Conservation (phyloP, 2,797 vertebrate genomes). For the Spizella passerina region DNA sequence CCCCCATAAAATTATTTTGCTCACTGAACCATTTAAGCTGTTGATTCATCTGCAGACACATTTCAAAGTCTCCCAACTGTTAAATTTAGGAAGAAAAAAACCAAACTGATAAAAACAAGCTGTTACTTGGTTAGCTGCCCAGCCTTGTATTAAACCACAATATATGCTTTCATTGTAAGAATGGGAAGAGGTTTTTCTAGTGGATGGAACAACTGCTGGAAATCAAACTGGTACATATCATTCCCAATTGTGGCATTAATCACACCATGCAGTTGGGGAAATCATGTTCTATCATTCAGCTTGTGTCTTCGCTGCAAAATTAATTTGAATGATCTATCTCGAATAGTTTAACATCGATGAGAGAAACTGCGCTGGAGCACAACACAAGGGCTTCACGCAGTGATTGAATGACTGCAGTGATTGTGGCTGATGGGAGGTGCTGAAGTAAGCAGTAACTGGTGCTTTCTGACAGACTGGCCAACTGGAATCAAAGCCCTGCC, state of each 20-base stretch:
- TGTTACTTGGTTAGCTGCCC: slow-evolving; percentile 17
- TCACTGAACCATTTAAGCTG: slow-evolving; percentile 18
- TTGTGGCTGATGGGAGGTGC: neutral
- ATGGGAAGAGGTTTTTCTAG: neutral
- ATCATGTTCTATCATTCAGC: neutral
- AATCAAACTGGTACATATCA: neutral
- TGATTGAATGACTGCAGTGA: neutral
- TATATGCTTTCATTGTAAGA: neutral
- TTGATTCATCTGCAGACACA: slow-evolving; percentile 17
- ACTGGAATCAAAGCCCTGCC: neutral
- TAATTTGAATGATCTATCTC: neutral
- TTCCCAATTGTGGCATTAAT: neutral
- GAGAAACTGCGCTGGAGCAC: neutral
- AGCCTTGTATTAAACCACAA: neutral
- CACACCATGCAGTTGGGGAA: neutral
- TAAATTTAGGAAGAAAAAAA: neutral
- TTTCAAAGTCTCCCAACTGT: slow-evolving; percentile 25
- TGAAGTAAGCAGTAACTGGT: neutral
- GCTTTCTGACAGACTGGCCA: neutral
- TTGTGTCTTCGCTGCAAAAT: neutral
- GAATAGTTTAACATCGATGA: neutral
- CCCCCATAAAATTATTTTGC: slow-evolving; percentile 5
- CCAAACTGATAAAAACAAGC: neutral
- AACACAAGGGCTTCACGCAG: neutral
- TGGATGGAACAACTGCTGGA: neutral